Conservation (phyloP, 2,797 vertebrate genomes). For the Chloroceryle amazona region DNA sequence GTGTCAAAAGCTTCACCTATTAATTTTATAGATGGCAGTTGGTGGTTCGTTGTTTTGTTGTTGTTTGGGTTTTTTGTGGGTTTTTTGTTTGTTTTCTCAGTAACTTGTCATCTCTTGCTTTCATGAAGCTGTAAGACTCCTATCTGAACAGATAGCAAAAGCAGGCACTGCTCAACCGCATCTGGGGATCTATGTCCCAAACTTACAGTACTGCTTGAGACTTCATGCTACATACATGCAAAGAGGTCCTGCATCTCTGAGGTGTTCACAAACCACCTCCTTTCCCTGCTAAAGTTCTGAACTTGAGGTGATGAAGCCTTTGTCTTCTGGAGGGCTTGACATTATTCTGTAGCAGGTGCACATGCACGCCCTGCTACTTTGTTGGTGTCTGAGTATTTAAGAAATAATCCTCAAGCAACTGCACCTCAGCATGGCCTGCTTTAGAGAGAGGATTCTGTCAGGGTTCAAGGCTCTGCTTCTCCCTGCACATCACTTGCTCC, state of each 20-base stretch:
- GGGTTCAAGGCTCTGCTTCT: background rate
- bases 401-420: background rate
- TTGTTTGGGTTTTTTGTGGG: too few species aligned
- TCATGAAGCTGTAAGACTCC: background rate
- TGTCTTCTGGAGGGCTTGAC: background rate
- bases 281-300: background rate
- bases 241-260: background rate
- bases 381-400: accelerated
- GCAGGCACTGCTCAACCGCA: background rate
- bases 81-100: background rate
- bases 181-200: background rate
- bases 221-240: accelerated
- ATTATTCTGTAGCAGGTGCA: background rate
- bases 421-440: background rate
- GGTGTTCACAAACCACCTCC: background rate
- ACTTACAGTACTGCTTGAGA: background rate
- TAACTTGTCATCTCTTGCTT: background rate
- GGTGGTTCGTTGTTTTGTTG: background rate
- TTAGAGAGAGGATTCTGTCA: accelerated
- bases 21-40: background rate
- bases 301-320: background rate
- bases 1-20: background rate
- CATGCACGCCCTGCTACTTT: accelerated
- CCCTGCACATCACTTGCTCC: background rate
- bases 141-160: background rate